A percentile compares a stretch with the other conserved stretches of the same genome.
phyloP scores from a whole-genome alignment of 2,888 invertebrate genomes.

The Dynastes tityus region DNA sequence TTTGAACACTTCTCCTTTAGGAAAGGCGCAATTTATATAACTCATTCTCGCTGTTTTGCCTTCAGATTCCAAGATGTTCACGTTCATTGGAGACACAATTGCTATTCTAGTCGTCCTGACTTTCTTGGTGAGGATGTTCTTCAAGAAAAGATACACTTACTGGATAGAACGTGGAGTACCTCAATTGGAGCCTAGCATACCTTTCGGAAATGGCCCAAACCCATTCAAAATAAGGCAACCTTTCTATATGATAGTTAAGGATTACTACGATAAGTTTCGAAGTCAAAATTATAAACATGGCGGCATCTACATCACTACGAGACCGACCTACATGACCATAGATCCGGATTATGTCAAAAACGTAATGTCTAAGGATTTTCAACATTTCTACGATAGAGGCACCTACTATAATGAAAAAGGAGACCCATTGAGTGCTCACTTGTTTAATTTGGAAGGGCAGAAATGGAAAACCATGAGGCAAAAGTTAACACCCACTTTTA shows the following conservation, averaged over 20 bases:
- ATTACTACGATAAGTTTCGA: slow-evolving; percentile 56
- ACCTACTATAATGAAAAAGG: slow-evolving; percentile 62
- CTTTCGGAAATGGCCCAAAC: slow-evolving; percentile 61
- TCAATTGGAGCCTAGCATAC: slow-evolving; percentile 59
- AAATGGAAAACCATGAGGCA: slow-evolving; percentile 69
- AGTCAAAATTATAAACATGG: slow-evolving; percentile 56
- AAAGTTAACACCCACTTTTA: slow-evolving; percentile 69
- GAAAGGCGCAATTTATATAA: background rate
- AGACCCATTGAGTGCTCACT: slow-evolving; percentile 63
- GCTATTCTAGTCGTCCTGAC: slow-evolving; percentile 17
- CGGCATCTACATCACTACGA: slow-evolving; percentile 58
- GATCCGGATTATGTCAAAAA: slow-evolving; percentile 65
- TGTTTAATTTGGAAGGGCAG: slow-evolving; percentile 62
- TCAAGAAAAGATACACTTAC: slow-evolving; percentile 57
- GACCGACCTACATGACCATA: slow-evolving; percentile 62
- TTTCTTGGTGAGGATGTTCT: slow-evolving; percentile 35
- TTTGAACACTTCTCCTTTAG: background rate
- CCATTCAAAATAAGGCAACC: slow-evolving; percentile 50
- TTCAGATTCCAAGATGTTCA: slow-evolving; percentile 36
- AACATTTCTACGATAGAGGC: slow-evolving; percentile 64
- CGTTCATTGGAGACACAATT: slow-evolving; percentile 22
- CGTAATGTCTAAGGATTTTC: slow-evolving; percentile 66
- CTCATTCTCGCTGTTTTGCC: background rate
- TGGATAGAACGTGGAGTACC: slow-evolving; percentile 62
- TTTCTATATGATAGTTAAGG: slow-evolving; percentile 47